Evolutionary conservation across 2,888 invertebrate genomes (phyloP), one percentile per base, ranked within the genome.

Genomic region (Athetis lepigone): DNA sequence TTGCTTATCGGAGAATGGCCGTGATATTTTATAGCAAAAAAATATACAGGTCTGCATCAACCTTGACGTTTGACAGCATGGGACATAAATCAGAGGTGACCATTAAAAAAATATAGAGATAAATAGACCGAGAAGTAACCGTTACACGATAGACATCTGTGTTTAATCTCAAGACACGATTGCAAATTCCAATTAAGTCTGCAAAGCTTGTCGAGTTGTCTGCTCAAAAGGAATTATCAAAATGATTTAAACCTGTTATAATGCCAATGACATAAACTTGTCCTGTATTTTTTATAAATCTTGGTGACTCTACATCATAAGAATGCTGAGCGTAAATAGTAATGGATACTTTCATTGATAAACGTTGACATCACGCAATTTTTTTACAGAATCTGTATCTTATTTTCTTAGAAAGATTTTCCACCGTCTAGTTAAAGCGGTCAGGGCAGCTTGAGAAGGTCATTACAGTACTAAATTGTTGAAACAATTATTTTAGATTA

Each of bases 401-500:
- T 62, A 61, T 65, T 70, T 76, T 67, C 72, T 79, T 84, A 77
- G 68, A 81, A 84, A 84, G 85, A 86, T 86, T 89, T 90, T 86
- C 84, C 85, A 86, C 77, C 75, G 79, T 81, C 70, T 83, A 76
- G 72, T 61, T 84, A 91, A 88, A 76, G 83, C 83, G 91, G 92
- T 82, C 92, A 93, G 90, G 92, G 92, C 54, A 60, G 36, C 5
- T 52, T 59, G 49, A 71, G 84, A 74, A 88, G 90, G 88, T 85
- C 88, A 79, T 66, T 69, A 57, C 71, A 81, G 74, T 75, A 78
- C 57, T 77, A 67, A 75, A 76, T 69, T 59, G 40, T 56, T 63
- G n/a, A 19, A 64, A 68, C 79, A 80, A 83, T 83, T 78, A 77
- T 73, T 73, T 36, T n/a, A n/a, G n/a, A n/a, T n/a, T n/a, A n/a